Conservation (phyloP, 2,888 invertebrate species). For the Trypoxylon attenuatum region DNA sequence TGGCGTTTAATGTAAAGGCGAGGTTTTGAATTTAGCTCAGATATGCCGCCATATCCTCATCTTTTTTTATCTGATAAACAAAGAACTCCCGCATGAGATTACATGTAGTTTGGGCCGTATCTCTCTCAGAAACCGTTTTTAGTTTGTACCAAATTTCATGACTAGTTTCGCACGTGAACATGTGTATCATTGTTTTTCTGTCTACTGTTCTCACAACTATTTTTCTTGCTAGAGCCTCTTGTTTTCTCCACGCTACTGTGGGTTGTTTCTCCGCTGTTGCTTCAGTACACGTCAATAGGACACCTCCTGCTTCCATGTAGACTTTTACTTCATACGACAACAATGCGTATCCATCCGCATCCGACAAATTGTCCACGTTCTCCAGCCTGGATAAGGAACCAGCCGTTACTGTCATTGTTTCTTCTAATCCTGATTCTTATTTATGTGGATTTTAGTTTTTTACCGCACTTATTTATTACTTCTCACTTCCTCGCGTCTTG, state of each 20-base stretch:
- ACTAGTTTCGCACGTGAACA: background rate
- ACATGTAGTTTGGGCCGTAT: background rate
- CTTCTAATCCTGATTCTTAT: no score
- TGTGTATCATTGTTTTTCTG: background rate
- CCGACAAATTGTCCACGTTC: no score
- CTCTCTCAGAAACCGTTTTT: background rate
- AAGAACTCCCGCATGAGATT: background rate
- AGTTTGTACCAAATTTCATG: background rate
- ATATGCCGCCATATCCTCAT: background rate
- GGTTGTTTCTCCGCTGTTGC: background rate
- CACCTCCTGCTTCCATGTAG: no score
- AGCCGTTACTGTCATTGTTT: no score
- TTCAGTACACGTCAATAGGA: no score
- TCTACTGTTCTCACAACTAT: background rate
- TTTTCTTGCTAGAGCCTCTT: background rate
- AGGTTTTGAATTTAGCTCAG: no score
- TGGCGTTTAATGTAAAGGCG: no score
- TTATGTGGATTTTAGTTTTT: background rate
- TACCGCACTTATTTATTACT: background rate
- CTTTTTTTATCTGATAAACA: background rate
- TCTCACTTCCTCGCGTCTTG: background rate
- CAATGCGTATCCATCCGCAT: no score
- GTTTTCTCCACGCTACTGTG: background rate
- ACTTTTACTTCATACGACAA: no score
- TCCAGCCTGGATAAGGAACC: no score